These are phyloP conservation scores for Octodonta nipae DNA, from an alignment of 2,888 invertebrate genomes.

Conservation along the genomic window DNA sequence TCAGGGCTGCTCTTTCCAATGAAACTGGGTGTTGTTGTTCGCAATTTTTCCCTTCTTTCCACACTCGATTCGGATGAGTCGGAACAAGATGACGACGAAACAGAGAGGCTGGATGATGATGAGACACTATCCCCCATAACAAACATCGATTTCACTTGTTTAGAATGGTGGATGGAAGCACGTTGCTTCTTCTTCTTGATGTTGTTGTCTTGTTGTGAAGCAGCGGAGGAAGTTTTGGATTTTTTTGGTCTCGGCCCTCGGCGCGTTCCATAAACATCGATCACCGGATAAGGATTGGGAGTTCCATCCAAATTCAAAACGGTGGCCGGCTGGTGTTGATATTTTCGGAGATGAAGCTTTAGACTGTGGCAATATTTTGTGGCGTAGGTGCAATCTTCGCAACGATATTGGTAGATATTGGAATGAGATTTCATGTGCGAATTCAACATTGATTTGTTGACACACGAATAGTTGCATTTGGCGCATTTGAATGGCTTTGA, in stretches of 20 bases:
- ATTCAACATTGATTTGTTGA: slow-evolving; percentile 97
- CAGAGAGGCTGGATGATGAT: no score
- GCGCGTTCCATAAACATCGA: slow-evolving; percentile 81
- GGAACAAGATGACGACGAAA: no score
- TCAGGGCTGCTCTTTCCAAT: no score
- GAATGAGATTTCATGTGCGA: slow-evolving; percentile 95
- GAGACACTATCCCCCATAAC: no score
- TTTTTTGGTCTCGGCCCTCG: slow-evolving; percentile 59
- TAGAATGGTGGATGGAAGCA: no score
- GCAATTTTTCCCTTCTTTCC: no score
- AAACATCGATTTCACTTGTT: no score
- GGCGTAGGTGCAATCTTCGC: slow-evolving; percentile 85
- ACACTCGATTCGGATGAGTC: no score
- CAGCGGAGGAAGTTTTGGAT: no score
- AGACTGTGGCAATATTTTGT: slow-evolving; percentile 97
- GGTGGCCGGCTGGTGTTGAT: slow-evolving; percentile 79
- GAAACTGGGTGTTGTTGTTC: no score
- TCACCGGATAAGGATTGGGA: slow-evolving; percentile 74
- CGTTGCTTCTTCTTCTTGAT: no score
- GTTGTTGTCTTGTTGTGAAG: no score
- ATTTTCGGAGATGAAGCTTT: slow-evolving; percentile 86
- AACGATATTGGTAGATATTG: slow-evolving; percentile 82
- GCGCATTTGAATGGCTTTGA: slow-evolving; percentile 90
- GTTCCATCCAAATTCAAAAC: slow-evolving; percentile 81
- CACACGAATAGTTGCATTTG: slow-evolving; percentile 79